Base-by-base conservation (phyloP, 1,140 invertebrate species). In the Heterodera schachtii region DNA sequence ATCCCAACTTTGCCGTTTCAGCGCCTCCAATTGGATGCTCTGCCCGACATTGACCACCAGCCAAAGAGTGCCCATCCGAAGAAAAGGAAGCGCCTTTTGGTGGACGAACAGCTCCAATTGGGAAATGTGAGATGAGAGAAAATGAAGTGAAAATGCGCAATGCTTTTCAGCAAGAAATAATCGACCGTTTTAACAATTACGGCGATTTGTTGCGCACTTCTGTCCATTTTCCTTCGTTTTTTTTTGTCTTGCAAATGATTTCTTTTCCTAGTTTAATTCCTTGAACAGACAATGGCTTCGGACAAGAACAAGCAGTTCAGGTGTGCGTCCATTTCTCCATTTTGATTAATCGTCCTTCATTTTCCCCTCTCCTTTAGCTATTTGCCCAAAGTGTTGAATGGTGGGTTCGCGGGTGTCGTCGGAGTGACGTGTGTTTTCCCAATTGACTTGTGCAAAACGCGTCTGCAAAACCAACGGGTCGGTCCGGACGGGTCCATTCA, bases 381-480 rank as follows among this genome's bases (percentile, higher is more conserved):
- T 66, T 73, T 98, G 60, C 96, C 96, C 81, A 98, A 98, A 92
- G 95, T 98, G 83, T 93, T 98, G 82, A 99, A 99, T 93, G 97
- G 97, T 81, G 96, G 96, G 73, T 98, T 99, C 84, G 97, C 98
- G 11, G 98, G 98, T 43, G 96, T 99, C 83, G 96, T 99, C 87
- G 98, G 98, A 13, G 98, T 99, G 3, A 96, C 96, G 6, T 96
- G 96, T 91, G 97, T 99, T 13, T 99, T 99, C 90, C 98, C 97
- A 2, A 92, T 99, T 87, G 98, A 99, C 92, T 92, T 99, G 84
- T 96, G 98, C 41, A 88, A 90, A 81, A 90, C 89, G 52, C 80
- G 90, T 11, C 81, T 90, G 31, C 86, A 88, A 81, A 90, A 90
- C 80, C 89, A 90, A 77, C 93, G 95, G 87, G 91, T 95, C 71